Evolutionary conservation across 92 coral and sea anemone species (phyloP), one percentile per base, ranked within the genome.

Genomic region (Zoanthus sansibaricus): DNA sequence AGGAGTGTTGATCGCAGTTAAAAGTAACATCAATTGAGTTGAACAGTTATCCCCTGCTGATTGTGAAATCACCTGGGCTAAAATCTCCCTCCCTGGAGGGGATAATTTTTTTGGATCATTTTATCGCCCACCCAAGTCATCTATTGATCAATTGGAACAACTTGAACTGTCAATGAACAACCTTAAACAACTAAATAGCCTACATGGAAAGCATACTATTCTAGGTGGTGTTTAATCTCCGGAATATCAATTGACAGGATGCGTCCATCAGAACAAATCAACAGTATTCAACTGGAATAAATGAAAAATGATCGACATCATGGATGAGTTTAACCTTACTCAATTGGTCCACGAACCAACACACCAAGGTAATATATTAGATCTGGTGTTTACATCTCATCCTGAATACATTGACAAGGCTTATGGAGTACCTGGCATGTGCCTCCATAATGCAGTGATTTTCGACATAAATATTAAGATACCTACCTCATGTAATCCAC

Each of bases 371-470:
- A 66, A 82, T 70, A 82, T 69, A 62, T 67, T 82, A 67, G 78
- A 82, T 49, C 86, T 82, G 10, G 61, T 83, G 67, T 83, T 83
- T n/a, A 69, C 87, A 66, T 13, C 80, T 17, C 87, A 83, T 51
- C 87, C 87, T 83, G 87, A 83, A 67, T 32, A 4, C 64, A 42
- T 70, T 49, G 64, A 70, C 67, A 83, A 83, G 59, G 70, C 87
- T 62, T 69, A n/a, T 49, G 87, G 70, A 66, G 87, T 83, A 69
- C 87, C 79, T 54, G 87, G 87, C 45, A 70, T 83, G 79, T 45
- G 64, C 17, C 20, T 18, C 25, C 79, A 83, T 20, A 64, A 70
- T 15, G 76, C 76, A 72, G 78, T 83, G 33, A 44, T 83, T 46
- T 69, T 70, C 11, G 78, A 83, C 79, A 42, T 83, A 20, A 83